Base-by-base conservation (phyloP, 2,888 invertebrate genomes). In the Rhagium mordax region DNA sequence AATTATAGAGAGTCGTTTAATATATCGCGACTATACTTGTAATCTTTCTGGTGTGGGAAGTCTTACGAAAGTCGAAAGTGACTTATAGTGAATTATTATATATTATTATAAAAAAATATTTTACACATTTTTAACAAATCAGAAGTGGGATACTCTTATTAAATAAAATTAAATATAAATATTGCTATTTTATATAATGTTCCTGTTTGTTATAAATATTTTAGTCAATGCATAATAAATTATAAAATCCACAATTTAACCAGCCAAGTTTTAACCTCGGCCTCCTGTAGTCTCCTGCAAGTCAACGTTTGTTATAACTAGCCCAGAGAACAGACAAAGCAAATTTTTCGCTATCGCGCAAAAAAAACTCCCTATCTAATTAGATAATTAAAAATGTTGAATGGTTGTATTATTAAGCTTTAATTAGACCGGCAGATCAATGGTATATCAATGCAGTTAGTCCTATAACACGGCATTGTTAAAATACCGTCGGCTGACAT, bases 401-500 rank as follows among this genome's bases (percentile, higher is more conserved):
- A 75, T 68, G 74, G 71, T 70, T 29, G 70, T 72, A 74, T 74
- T 78, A 78, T 78, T 73, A 70, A 74, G 70, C 70, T 75, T 74
- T 74, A 76, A 78, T 78, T 76, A 62, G 67, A 49, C 51, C 74
- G 68, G 57, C 64, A 83, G 79, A 80, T 83, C 82, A 82, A 83
- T 82, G 81, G 82, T 78, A 83, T 82, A 84, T 84, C 84, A 83
- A 83, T 83, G 84, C 81, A 80, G 83, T 82, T 82, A 81, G 79
- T 78, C 76, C 76, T 74, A 80, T 75, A 79, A 79, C 80, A 81
- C 79, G 78, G 82, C 86, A 85, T 86, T 86, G 86, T 86, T 85
- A 86, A 85, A 85, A 85, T 84, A 81, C 84, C 84, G 79, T 74
- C 80, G 79, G 78, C 82, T 82, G 84, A 84, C 84, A 85, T 86